Conservation (phyloP, 2,113 vertebrate genomes). For the Syngnathus typhle region DNA sequence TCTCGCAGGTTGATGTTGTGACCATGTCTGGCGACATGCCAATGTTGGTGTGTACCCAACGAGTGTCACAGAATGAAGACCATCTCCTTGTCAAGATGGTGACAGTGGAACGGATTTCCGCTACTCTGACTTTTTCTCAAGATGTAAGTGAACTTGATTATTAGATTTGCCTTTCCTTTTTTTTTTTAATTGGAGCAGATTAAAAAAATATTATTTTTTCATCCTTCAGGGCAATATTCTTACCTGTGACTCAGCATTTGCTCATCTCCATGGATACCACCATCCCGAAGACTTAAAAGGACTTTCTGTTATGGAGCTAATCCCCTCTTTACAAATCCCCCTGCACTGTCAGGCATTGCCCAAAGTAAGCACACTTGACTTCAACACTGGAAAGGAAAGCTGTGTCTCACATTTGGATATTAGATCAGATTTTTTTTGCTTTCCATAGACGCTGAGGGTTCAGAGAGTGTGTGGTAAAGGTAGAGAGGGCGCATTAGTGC, state of each 20-base stretch:
- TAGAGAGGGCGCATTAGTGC: slow-evolving; percentile 72
- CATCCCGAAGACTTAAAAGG: slow-evolving; percentile 74
- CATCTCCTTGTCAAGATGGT: slow-evolving; percentile 78
- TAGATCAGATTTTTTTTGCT: slow-evolving; percentile 6
- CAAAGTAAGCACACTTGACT: slow-evolving; percentile 67
- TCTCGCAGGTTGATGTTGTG: slow-evolving; percentile 75
- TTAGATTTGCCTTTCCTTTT: no score
- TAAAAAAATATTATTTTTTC: not conserved
- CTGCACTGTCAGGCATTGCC: slow-evolving; percentile 69
- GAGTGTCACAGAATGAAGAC: slow-evolving; percentile 51
- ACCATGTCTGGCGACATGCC: slow-evolving; percentile 69
- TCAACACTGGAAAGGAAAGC: slow-evolving; percentile 18
- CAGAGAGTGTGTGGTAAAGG: slow-evolving; percentile 74
- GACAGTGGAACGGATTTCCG: slow-evolving; percentile 79
- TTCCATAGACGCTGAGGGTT: slow-evolving; percentile 72
- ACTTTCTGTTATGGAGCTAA: slow-evolving; percentile 71
- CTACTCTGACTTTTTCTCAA: slow-evolving; percentile 73
- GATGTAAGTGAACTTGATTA: slow-evolving; percentile 67
- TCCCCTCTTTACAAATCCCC: slow-evolving; percentile 83
- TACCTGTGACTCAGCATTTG: slow-evolving; percentile 79
- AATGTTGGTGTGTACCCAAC: slow-evolving; percentile 75
- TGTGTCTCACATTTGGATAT: not conserved
- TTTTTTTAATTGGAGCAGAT: no score
- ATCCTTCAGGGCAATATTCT: slow-evolving; percentile 75
- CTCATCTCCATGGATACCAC: slow-evolving; percentile 79